Evolutionary conservation across 2,797 vertebrate genomes (phyloP).

Genomic region (Gymnothorax javanicus): DNA sequence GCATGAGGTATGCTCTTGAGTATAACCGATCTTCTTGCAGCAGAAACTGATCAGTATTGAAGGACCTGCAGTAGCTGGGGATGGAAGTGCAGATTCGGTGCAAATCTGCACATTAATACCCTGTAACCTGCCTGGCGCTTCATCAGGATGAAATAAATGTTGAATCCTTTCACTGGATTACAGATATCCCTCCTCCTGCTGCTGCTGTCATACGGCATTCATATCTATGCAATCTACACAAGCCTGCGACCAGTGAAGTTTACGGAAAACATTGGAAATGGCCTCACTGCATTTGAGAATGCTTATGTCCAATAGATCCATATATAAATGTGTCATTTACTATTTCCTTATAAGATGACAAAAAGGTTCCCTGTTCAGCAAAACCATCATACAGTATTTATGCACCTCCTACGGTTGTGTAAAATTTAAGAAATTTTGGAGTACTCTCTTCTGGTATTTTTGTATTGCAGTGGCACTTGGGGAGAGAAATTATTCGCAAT

Average conservation of each 20-base stretch:
- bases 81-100: conserved; percentile 2
- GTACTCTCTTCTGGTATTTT: background rate
- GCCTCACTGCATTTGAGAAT: conserved; percentile 1
- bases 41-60: background rate
- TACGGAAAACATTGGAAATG: background rate
- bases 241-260: background rate
- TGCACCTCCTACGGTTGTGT: background rate
- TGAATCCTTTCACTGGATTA: conserved; percentile 3
- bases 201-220: background rate
- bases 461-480: background rate
- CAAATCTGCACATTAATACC: conserved; percentile 12
- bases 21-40: background rate
- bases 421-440: background rate
- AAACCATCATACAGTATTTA: background rate
- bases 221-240: background rate
- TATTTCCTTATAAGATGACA: background rate
- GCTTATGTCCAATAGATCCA: background rate
- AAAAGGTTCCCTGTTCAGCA: no score
- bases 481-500: background rate
- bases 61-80: background rate
- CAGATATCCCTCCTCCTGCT: background rate
- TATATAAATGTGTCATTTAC: background rate
- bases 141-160: conserved; percentile 12
- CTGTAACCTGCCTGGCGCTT: conserved; percentile 14
- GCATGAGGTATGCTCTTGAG: background rate